phyloP scores from a whole-genome alignment of 2,113 vertebrate species.

The Mirza zaza region DNA sequence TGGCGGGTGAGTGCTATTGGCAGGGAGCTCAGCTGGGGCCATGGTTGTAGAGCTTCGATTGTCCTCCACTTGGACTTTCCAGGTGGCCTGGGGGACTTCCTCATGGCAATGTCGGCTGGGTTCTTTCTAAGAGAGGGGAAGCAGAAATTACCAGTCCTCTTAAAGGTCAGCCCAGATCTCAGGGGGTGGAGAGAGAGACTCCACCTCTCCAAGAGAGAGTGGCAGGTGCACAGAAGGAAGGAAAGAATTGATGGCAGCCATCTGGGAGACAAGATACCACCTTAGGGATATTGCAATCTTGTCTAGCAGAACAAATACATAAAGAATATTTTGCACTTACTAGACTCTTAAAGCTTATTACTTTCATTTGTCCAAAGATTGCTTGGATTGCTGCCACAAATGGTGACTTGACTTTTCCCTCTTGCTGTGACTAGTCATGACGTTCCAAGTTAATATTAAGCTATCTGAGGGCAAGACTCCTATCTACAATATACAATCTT shows the following conservation, averaged over 20 bases:
- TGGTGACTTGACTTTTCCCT: neutral
- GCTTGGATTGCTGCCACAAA: neutral
- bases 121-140: neutral
- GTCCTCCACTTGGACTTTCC: neutral
- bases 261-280: neutral
- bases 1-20: neutral
- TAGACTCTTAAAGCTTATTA: neutral
- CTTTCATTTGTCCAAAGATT: neutral
- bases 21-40: neutral
- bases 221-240: neutral
- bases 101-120: neutral
- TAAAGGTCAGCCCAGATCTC: neutral
- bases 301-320: neutral
- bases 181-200: neutral
- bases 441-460: neutral
- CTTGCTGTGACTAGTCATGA: neutral
- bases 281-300: neutral
- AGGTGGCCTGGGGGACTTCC: neutral
- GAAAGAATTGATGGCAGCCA: neutral
- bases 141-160: neutral
- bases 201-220: neutral
- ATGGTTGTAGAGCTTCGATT: neutral
- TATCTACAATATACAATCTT: neutral
- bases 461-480: slow-evolving; percentile 40
- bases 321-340: too few species aligned